These are phyloP conservation scores for human (Homo sapiens) DNA, from an alignment of 2,113 vertebrate species.

Conservation along the genomic window GRCh38 chr12:59204001-59204500, in stretches of 20 bases:
- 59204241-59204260: neutral
- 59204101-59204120: neutral
- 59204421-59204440: neutral
- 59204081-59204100: neutral
- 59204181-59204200: neutral
- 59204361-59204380: neutral
- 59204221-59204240: neutral
- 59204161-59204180: neutral
- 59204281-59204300: neutral
- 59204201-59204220: neutral
- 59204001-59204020: neutral
- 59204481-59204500: neutral
- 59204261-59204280: neutral
- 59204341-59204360: neutral
- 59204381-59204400: neutral
- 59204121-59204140: neutral
- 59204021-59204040: neutral
- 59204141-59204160: neutral
- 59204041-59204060: neutral
- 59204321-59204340: neutral
- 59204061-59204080: neutral
- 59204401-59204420: neutral
- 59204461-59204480: neutral
- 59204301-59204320: neutral
- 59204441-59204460: neutral